Conservation (phyloP, 2,888 invertebrate genomes). For the Stomorhina lunata region DNA sequence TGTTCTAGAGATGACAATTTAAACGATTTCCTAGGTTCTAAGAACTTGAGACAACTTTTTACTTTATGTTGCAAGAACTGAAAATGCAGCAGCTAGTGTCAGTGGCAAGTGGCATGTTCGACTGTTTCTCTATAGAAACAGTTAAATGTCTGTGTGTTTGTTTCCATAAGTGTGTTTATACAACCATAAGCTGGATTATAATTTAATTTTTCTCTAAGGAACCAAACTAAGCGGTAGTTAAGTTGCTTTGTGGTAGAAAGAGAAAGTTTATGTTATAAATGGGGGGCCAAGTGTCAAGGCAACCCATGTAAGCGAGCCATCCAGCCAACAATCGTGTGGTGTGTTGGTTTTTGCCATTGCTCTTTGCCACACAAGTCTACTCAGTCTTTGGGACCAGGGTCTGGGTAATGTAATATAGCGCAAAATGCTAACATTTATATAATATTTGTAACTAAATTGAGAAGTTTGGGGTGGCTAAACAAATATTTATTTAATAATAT, state of each 20-base stretch:
- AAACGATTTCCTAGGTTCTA: slow-evolving; percentile 40
- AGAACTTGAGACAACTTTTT: slow-evolving; percentile 20
- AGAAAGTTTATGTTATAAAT: not conserved
- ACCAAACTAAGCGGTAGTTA: not conserved
- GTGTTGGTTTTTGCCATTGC: not conserved
- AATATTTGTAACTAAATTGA: not conserved
- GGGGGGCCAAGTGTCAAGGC: slow-evolving; percentile 45
- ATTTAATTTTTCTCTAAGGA: slow-evolving; percentile 54
- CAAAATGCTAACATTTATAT: slow-evolving; percentile 8
- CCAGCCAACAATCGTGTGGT: not conserved
- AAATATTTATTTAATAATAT: not conserved
- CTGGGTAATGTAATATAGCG: not conserved
- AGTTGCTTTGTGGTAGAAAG: not conserved
- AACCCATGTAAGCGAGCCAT: slow-evolving; percentile 16
- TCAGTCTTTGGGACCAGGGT: not conserved
- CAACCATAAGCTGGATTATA: slow-evolving; percentile 45
- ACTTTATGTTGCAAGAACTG: not conserved
- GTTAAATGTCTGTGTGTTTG: not conserved
- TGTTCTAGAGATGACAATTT: slow-evolving; percentile 44
- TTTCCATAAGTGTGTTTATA: slow-evolving; percentile 11
- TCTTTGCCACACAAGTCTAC: not conserved
- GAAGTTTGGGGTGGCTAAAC: not conserved
- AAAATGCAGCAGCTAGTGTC: not conserved
- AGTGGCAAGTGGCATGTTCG: not conserved
- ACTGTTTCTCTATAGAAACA: not conserved